phyloP scores from a whole-genome alignment of 2,888 invertebrate species.

The Cataglyphis rosenhaueri region DNA sequence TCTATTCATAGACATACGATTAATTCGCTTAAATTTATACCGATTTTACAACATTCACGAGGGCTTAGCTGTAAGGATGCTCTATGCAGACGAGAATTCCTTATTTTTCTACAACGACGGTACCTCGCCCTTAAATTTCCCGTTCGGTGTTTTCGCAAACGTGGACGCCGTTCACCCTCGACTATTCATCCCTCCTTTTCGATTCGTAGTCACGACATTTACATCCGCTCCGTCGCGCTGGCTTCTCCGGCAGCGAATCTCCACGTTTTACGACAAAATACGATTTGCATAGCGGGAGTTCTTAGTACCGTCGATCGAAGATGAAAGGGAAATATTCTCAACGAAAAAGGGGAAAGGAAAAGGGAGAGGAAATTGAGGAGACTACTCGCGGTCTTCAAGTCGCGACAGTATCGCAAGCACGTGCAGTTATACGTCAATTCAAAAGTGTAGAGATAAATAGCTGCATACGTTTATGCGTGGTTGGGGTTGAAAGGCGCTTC shows the following conservation, averaged over 20 bases:
- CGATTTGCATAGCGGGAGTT: slow-evolving; percentile 72
- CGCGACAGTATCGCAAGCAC: slow-evolving; percentile 56
- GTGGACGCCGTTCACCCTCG: slow-evolving; percentile 44
- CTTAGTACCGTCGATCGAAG: slow-evolving; percentile 60
- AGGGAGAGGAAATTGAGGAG: slow-evolving; percentile 23
- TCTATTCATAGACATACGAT: slow-evolving; percentile 16
- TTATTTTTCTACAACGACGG: slow-evolving; percentile 34
- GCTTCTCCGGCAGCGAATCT: slow-evolving; percentile 62
- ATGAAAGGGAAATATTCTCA: slow-evolving; percentile 74
- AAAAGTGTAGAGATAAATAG: slow-evolving; percentile 58
- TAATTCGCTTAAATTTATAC: slow-evolving; percentile 27
- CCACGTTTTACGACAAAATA: slow-evolving; percentile 75
- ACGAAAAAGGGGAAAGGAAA: slow-evolving; percentile 3
- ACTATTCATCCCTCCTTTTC: slow-evolving; percentile 37
- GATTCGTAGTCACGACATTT: slow-evolving; percentile 61
- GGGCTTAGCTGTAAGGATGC: slow-evolving; percentile 25
- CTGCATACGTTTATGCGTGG: slow-evolving; percentile 58
- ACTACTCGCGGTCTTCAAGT: not conserved
- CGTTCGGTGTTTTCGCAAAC: slow-evolving; percentile 45
- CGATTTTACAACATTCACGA: slow-evolving; percentile 36
- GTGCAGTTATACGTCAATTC: slow-evolving; percentile 67
- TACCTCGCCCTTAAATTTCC: slow-evolving; percentile 39
- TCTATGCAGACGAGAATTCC: slow-evolving; percentile 37
- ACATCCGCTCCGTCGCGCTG: slow-evolving; percentile 61
- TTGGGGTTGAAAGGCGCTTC: slow-evolving; percentile 69